Evolutionary conservation across 2,113 vertebrate species (phyloP).

Genomic region (Cebidichthys violaceus): DNA sequence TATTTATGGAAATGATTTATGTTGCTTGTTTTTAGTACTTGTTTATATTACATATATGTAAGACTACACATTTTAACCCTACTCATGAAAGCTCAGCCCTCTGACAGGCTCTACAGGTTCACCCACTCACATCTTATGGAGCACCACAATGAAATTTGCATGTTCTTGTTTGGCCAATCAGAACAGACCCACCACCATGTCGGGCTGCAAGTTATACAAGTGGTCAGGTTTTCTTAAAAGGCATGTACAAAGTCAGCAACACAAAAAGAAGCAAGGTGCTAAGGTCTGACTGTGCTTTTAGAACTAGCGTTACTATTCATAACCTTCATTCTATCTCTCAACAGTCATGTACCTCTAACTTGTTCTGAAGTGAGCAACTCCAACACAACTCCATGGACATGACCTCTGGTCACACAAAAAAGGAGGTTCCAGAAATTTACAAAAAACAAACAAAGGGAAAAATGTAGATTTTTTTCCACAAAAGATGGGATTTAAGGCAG

Average conservation of each 20-base stretch:
- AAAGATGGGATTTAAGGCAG: conserved; percentile 4
- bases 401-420: conserved; percentile 28
- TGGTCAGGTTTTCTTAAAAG: conserved; percentile 22
- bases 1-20: conserved; percentile 22
- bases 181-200: conserved; percentile 8
- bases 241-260: conserved; percentile 30
- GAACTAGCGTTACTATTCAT: conserved; percentile 46
- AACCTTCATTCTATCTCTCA: conserved; percentile 38
- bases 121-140: neutral
- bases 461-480: conserved; percentile 1
- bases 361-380: conserved; percentile 34
- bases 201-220: conserved; percentile 21
- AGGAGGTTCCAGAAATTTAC: conserved; percentile 12
- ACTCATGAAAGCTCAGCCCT: conserved; percentile 13
- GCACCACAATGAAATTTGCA: conserved; percentile 27
- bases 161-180: conserved; percentile 34
- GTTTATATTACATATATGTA: conserved; percentile 8
- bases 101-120: conserved; percentile 13
- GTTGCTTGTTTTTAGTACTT: conserved; percentile 15
- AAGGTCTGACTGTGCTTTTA: conserved; percentile 21
- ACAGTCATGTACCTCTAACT: conserved; percentile 40
- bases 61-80: neutral
- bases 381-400: conserved; percentile 6
- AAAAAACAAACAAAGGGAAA: conserved; percentile 35
- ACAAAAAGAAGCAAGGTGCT: conserved; percentile 17